Base-by-base conservation (phyloP, 2,797 vertebrate species). In the Crocodylus rhombifer region DNA sequence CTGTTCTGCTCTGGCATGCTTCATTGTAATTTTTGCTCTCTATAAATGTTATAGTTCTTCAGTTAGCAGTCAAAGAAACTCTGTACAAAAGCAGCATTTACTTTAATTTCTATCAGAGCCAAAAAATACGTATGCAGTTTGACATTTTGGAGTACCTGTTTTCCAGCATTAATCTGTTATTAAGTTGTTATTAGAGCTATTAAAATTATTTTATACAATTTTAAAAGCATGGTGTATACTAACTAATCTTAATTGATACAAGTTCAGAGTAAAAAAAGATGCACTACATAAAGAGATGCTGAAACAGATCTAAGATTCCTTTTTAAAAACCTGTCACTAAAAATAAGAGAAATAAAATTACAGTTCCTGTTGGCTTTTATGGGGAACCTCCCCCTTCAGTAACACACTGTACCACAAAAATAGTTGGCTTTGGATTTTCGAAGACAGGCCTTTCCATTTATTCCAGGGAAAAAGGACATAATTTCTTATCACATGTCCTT, bases 41-140 rank as follows among this genome's bases (percentile, higher is more conserved):
- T 95, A 84, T 97, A 97, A 97, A 97, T 96, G 87, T 85, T 96
- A 96, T 94, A 96, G 94, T 97, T 96, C 93, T 96, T 97, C 95
- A 3, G 1, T 17, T 96, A 96, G 96, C 94, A 96, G 93, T 91
- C 84, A 89, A 71, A 92, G 87, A 94, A 97, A 94, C 58, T 92
- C 87, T 87, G 76, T 74, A 96, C 94, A 98, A 98, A 98, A 96
- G 96, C 92, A 89, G 85, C 89, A 96, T 97, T 98, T 97, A 97
- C 84, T 96, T 89, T 90, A 91, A 91, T 82, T 93, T 95, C 90
- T 86, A 87, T 94, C 87, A 93, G 91, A 97, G 97, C 97, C 97
- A 98, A 98, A 92, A 86, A 97, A 97, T 88, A 98, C 94, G 97
- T 93, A 88, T 25, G 88, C 76, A 96, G 69, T 86, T 97, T 97